A percentile compares a stretch with the other conserved stretches of the same genome.
Conservation (phyloP, 2,113 vertebrate genomes). For the Gasterosteus nipponicus region DNA sequence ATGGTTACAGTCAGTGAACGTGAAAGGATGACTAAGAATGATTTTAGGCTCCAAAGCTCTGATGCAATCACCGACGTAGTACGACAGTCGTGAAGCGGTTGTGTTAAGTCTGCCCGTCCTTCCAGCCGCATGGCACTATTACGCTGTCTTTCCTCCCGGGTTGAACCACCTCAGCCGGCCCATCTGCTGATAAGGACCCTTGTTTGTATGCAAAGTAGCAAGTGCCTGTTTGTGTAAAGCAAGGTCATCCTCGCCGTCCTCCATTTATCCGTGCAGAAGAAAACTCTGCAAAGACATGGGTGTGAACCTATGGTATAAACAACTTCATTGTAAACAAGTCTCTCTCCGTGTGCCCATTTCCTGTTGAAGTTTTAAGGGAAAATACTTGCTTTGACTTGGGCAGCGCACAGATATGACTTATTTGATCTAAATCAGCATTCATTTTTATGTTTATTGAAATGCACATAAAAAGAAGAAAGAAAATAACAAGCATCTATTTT, state of each 20-base stretch:
- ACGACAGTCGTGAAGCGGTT: neutral
- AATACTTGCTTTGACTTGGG: slow-evolving; percentile 31
- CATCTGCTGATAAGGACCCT: slow-evolving; percentile 8
- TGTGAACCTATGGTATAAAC: slow-evolving; percentile 22
- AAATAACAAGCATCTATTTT: slow-evolving; percentile 11
- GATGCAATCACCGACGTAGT: slow-evolving; percentile 53
- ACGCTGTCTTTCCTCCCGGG: neutral
- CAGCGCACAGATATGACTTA: slow-evolving; percentile 18
- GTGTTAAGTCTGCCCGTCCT: slow-evolving; percentile 5
- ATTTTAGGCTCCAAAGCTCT: slow-evolving; percentile 44
- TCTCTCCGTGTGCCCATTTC: slow-evolving; percentile 35
- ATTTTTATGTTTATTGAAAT: neutral
- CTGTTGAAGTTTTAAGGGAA: slow-evolving; percentile 39
- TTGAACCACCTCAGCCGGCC: slow-evolving; percentile 6
- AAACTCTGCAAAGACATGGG: slow-evolving; percentile 6
- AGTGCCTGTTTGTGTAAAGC: slow-evolving; percentile 13
- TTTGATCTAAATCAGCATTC: neutral
- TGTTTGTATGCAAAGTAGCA: slow-evolving; percentile 24
- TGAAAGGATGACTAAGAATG: slow-evolving; percentile 58
- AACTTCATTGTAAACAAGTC: slow-evolving; percentile 28
- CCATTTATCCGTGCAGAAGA: slow-evolving; percentile 20
- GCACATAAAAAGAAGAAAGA: neutral
- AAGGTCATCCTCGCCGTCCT: slow-evolving; percentile 32
- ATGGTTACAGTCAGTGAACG: slow-evolving; percentile 57
- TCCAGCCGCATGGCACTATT: slow-evolving; percentile 5